phyloP scores from a whole-genome alignment of 2,888 invertebrate genomes.

The Helleia helle region DNA sequence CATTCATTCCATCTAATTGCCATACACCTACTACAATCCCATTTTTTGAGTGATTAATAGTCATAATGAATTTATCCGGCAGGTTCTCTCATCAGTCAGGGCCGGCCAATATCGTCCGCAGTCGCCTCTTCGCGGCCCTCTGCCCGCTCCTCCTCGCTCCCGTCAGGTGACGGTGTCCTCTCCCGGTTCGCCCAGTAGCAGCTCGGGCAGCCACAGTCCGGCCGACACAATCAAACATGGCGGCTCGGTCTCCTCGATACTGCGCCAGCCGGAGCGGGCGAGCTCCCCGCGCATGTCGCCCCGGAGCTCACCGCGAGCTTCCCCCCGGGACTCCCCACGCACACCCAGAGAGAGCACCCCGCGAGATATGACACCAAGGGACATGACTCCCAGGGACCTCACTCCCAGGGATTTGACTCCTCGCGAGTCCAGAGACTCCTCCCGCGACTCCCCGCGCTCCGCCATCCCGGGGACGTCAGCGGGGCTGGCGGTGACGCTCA shows the following conservation, averaged over 20 bases:
- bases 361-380: conserved; percentile 24
- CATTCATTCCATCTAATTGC: no score
- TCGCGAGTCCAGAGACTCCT: conserved; percentile 35
- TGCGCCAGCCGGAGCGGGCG: conserved; percentile 56
- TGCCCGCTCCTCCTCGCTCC: conserved; percentile 68
- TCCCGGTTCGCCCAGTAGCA: conserved; percentile 91
- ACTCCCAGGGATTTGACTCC: conserved; percentile 33
- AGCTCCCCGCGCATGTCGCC: conserved; percentile 55
- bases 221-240: conserved; percentile 83
- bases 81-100: conserved; percentile 83
- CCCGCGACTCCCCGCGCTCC: conserved; percentile 45
- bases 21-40: no score
- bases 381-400: conserved; percentile 26
- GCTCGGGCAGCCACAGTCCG: conserved; percentile 87
- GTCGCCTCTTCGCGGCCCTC: conserved; percentile 77
- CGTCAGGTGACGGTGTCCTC: conserved; percentile 73
- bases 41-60: no score
- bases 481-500: conserved; percentile 76
- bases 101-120: conserved; percentile 82
- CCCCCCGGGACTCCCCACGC: conserved; percentile 50
- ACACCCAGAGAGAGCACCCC: conserved; percentile 25
- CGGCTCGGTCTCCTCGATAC: conserved; percentile 62
- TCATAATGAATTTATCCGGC: no score
- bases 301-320: conserved; percentile 51
- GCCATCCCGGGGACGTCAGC: conserved; percentile 76